Percentiles rank a stretch among this genome's conserved stretches.
These are phyloP conservation scores for Pluvialis apricaria DNA, from an alignment of 2,113 vertebrate genomes.

Conservation along the genomic window DNA sequence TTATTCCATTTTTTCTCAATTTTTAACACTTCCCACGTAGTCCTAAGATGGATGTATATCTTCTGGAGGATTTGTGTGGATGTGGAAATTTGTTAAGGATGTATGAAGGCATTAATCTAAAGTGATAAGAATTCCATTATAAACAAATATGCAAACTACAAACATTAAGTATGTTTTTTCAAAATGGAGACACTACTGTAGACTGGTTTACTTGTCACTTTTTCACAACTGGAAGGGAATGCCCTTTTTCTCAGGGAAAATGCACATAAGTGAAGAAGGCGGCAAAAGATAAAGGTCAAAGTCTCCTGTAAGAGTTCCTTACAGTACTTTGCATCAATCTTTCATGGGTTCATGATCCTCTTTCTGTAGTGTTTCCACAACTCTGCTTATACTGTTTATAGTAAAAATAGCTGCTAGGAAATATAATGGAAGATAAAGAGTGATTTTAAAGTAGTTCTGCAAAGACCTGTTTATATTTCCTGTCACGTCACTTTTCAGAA, in stretches of 20 bases:
- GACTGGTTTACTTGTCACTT: neutral
- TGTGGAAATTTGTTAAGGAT: neutral
- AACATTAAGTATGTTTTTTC: neutral
- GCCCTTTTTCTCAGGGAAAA: neutral
- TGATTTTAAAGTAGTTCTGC: neutral
- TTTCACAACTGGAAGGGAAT: neutral
- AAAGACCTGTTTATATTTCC: neutral
- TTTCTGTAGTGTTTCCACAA: neutral
- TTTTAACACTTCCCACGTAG: neutral
- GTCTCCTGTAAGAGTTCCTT: neutral
- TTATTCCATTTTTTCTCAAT: neutral
- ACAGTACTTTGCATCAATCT: neutral
- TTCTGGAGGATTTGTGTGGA: neutral
- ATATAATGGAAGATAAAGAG: neutral
- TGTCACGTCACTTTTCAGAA: slow-evolving; percentile 30
- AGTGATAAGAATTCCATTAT: neutral
- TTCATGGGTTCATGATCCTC: neutral
- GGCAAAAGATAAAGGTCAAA: neutral
- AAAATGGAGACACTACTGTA: neutral
- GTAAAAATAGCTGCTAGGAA: slow-evolving; percentile 33
- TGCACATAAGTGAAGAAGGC: neutral
- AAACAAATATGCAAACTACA: neutral
- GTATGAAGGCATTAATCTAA: neutral
- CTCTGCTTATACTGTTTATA: neutral
- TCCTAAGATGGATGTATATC: neutral